Evolutionary conservation across 2,113 vertebrate genomes (phyloP).

Genomic region (Nerophis lumbriciformis): DNA sequence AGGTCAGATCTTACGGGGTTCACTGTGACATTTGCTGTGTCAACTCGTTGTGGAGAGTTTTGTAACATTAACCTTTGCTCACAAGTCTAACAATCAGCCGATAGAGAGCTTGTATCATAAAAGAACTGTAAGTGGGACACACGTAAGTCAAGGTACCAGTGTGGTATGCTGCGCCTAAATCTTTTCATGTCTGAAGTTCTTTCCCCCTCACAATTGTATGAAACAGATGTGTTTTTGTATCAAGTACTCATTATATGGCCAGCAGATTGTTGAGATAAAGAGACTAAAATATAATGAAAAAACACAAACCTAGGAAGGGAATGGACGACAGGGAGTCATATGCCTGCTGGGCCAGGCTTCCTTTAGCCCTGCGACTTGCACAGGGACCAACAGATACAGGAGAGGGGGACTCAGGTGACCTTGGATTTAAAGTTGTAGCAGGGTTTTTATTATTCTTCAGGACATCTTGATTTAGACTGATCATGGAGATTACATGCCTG

Average conservation of each 20-base stretch:
- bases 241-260: background rate
- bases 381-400: slow-evolving; percentile 13
- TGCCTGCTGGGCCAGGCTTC: slow-evolving; percentile 73
- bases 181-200: too few species aligned
- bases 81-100: too few species aligned
- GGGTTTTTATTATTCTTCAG: slow-evolving; percentile 76
- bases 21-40: too few species aligned
- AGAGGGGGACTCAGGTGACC: slow-evolving; percentile 57
- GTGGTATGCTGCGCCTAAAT: too few species aligned
- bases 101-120: too few species aligned
- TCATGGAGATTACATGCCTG: slow-evolving; percentile 35
- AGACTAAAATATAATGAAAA: background rate
- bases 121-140: too few species aligned
- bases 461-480: slow-evolving; percentile 66
- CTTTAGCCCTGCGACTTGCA: slow-evolving; percentile 43
- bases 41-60: too few species aligned
- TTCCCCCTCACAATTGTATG: too few species aligned
- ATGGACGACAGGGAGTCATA: slow-evolving; percentile 89
- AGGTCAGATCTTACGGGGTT: too few species aligned
- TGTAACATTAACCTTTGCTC: too few species aligned
- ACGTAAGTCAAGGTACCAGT: too few species aligned
- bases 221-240: background rate
- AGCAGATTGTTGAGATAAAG: background rate
- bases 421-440: slow-evolving; percentile 57
- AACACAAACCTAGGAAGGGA: slow-evolving; percentile 89